Evolutionary conservation across 1,140 invertebrate genomes (phyloP).

Genomic region (Bombus difficillimus): DNA sequence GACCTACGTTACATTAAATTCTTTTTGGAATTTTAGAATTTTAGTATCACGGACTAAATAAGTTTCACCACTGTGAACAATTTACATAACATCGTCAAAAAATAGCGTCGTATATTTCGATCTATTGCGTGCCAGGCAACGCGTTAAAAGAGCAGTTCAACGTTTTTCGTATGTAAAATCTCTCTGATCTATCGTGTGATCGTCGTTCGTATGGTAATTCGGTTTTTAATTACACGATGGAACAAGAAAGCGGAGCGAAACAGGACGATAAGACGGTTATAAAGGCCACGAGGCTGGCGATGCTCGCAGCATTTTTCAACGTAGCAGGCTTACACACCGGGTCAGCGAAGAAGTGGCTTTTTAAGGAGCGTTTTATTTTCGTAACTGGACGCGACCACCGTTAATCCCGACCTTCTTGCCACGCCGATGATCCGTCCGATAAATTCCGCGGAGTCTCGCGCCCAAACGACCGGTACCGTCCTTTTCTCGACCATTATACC

Average conservation of each 20-base stretch:
- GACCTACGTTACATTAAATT: too few species aligned
- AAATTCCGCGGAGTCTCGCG: conserved; percentile 61
- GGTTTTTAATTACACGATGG: conserved; percentile 24
- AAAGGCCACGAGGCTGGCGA: conserved; percentile 32
- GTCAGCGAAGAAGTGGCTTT: conserved; percentile 57
- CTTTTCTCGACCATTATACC: conserved; percentile 48
- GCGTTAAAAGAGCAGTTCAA: too few species aligned
- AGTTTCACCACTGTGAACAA: too few species aligned
- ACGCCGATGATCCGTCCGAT: conserved; percentile 68
- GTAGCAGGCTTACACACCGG: conserved; percentile 40
- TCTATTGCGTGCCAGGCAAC: too few species aligned
- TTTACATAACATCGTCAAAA: too few species aligned
- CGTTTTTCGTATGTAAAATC: neutral
- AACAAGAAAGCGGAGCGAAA: neutral
- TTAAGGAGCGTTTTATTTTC: conserved; percentile 69
- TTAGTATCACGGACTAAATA: too few species aligned
- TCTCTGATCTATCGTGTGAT: neutral
- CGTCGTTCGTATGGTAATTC: conserved; percentile 7
- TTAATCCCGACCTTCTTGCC: conserved; percentile 70
- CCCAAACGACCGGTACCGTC: conserved; percentile 39
- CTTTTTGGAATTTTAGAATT: too few species aligned
- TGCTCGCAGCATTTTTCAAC: conserved; percentile 60
- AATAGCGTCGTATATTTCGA: too few species aligned
- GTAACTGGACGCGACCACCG: conserved; percentile 66
- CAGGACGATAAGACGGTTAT: conserved; percentile 40